These are phyloP conservation scores for Hydrotaea diabolus DNA, from an alignment of 2,888 invertebrate genomes.

Conservation along the genomic window DNA sequence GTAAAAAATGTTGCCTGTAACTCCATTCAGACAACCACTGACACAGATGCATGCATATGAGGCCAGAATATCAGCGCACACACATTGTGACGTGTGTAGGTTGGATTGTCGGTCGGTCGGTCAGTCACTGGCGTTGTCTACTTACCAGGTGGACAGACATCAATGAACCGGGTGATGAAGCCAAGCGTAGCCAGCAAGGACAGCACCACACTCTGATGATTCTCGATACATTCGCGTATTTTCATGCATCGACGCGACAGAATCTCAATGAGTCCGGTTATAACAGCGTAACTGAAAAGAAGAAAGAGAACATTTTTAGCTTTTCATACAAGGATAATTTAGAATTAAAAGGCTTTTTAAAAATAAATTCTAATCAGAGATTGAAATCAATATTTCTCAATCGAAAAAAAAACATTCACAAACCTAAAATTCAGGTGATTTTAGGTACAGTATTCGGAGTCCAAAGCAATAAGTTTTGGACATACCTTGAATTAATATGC, in stretches of 20 bases:
- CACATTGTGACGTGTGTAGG: not conserved
- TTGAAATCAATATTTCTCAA: too few relatives aligned
- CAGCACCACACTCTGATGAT: slow-evolving; percentile 79
- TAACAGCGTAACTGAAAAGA: slow-evolving; percentile 82
- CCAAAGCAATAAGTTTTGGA: too few relatives aligned
- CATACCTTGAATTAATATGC: too few relatives aligned
- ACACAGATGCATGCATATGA: not conserved
- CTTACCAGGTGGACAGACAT: slow-evolving; percentile 80
- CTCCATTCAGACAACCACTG: not conserved
- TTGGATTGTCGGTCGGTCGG: not conserved
- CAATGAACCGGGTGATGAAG: slow-evolving; percentile 80
- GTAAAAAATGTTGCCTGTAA: not conserved
- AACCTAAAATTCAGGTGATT: too few relatives aligned
- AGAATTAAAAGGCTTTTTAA: too few relatives aligned
- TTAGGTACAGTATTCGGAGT: too few relatives aligned
- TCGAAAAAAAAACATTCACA: too few relatives aligned
- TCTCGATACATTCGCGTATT: slow-evolving; percentile 84
- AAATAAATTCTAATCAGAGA: too few relatives aligned
- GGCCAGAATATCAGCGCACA: not conserved
- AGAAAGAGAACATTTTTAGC: too few relatives aligned
- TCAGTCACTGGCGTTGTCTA: slow-evolving; percentile 25
- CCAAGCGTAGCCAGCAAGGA: slow-evolving; percentile 80
- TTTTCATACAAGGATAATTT: too few relatives aligned
- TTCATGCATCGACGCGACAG: slow-evolving; percentile 86
- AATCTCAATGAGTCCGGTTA: slow-evolving; percentile 90